These are phyloP conservation scores for Hypomecis punctinalis DNA, from an alignment of 2,888 invertebrate species.

Conservation along the genomic window DNA sequence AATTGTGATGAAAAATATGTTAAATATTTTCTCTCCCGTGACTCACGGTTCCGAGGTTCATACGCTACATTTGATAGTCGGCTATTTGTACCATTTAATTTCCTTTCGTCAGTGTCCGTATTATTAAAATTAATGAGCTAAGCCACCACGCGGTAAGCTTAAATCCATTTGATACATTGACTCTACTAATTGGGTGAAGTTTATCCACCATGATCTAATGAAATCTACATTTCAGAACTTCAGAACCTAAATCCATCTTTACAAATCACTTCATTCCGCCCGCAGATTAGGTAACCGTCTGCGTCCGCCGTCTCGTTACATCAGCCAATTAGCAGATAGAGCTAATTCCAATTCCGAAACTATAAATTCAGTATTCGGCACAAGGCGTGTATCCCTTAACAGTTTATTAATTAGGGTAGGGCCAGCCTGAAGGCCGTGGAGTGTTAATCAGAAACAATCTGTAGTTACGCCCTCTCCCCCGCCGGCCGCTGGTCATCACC, in stretches of 20 bases:
- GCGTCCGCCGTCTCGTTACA: constrained; percentile 7
- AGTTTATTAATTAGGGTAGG: constrained; percentile 58
- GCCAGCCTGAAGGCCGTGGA: constrained; percentile 50
- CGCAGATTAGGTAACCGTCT: not conserved
- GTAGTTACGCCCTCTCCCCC: constrained; percentile 33
- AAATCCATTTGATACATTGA: too few species aligned
- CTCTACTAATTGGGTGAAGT: too few species aligned
- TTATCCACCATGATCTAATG: too few species aligned
- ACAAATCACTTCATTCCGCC: not conserved
- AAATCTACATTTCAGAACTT: not conserved
- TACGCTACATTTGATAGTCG: too few species aligned
- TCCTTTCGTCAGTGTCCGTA: too few species aligned
- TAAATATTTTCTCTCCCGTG: too few species aligned
- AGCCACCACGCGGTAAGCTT: too few species aligned
- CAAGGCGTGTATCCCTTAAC: constrained; percentile 37
- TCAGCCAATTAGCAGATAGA: constrained; percentile 23
- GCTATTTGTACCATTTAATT: too few species aligned
- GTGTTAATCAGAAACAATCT: constrained; percentile 57
- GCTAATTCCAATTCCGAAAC: constrained; percentile 25
- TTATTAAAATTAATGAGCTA: too few species aligned
- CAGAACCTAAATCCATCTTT: not conserved
- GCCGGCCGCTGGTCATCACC: constrained; percentile 21
- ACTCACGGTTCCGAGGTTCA: too few species aligned
- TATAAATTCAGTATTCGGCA: constrained; percentile 24
- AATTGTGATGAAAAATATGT: too few species aligned